Evolutionary conservation across 2,797 vertebrate species (phyloP), one percentile per base, ranked within the genome.

Genomic region (Myotis planiceps): DNA sequence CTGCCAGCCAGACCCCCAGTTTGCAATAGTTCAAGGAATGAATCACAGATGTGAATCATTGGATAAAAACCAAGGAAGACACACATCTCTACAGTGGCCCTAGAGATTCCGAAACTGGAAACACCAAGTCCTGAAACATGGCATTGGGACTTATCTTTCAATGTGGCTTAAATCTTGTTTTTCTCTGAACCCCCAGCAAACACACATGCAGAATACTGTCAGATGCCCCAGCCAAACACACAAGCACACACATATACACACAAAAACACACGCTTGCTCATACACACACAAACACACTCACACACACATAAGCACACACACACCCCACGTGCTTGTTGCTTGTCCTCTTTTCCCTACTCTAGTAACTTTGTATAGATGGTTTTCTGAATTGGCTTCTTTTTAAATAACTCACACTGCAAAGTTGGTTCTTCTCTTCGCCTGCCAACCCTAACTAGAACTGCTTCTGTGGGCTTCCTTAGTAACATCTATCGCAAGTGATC

Each of bases 331-430:
- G 29, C 45, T 63, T 58, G 18, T 47, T 87, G 66, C 71, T 66
- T 60, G 21, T 65, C 37, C 66, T 79, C 42, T 89, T 93, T 89
- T 89, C 86, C 51, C 42, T 34, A 0, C 75, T 95, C 71, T 3
- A 72, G n/a, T 49, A 32, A 74, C 45, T 93, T 23, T 80, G 21
- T 60, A 92, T 94, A 94, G 86, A 89, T 81, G 65, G 75, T 81
- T 96, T 91, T 95, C 85, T 88, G 87, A 92, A 92, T n/a, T 89
- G 75, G 93, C 49, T 96, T 89, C 68, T 74, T 92, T 95, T 94
- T 89, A 71, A 92, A 72, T 76, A 76, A 78, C 27, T 84, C 63
- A 75, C 32, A 63, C 71, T 45, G n/a, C 42, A 85, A 63, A 81
- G 80, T n/a, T 32, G 27, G 58, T 83, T 80, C 51, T 81, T 74